A percentile compares a stretch with the other conserved stretches of the same genome.
phyloP scores from a whole-genome alignment of 1,140 invertebrate species.

The Cataglyphis hispanica region DNA sequence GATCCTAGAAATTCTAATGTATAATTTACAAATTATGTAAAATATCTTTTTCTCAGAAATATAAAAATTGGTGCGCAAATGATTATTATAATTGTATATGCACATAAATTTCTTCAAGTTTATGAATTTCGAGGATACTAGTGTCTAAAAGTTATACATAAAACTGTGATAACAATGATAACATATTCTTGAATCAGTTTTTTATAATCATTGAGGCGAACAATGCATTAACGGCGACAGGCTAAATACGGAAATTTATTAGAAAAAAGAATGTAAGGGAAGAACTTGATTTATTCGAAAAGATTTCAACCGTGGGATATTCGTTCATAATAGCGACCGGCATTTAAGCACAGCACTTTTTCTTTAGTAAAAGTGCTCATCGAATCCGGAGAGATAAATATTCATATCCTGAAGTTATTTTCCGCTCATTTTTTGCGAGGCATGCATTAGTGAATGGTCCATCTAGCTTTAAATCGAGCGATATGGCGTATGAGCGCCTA shows the following conservation, averaged over 20 bases:
- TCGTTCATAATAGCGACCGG: conserved; percentile 29
- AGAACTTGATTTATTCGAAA: conserved; percentile 25
- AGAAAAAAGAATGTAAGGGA: conserved; percentile 35
- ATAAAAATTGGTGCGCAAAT: background rate
- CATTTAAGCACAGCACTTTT: conserved; percentile 71
- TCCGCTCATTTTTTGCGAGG: conserved; percentile 68
- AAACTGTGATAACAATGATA: background rate
- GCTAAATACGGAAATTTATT: background rate
- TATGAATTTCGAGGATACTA: background rate
- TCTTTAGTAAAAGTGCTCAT: conserved; percentile 70
- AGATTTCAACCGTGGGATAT: conserved; percentile 61
- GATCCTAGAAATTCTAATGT: conserved; percentile 3
- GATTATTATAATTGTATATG: background rate
- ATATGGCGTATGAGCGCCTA: conserved; percentile 73
- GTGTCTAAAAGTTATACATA: background rate
- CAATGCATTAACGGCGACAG: conserved; percentile 18
- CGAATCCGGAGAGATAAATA: conserved; percentile 74
- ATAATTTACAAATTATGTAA: conserved; percentile 33
- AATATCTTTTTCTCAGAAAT: background rate
- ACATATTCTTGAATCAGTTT: background rate
- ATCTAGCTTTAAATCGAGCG: conserved; percentile 71
- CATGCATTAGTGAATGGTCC: conserved; percentile 79
- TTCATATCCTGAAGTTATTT: conserved; percentile 69
- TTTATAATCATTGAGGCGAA: background rate
- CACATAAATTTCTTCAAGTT: background rate